Conservation (phyloP, 2,797 vertebrate species). For the Linurgus olivaceus region DNA sequence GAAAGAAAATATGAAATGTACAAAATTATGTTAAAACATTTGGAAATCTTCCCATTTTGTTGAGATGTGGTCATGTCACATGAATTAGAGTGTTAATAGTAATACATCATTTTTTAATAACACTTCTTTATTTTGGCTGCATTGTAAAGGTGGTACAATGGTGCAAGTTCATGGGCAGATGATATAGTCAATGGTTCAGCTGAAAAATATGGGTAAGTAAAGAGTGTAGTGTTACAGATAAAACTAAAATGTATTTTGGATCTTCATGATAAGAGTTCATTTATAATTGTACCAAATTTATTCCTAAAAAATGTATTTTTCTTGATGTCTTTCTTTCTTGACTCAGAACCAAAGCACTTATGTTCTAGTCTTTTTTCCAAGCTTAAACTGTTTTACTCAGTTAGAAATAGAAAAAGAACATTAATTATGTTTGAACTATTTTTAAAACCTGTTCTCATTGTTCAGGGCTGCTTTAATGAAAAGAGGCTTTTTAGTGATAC, state of each 20-base stretch:
- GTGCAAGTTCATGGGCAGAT: constrained; percentile 82
- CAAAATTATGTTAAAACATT: background rate
- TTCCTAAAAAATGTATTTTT: background rate
- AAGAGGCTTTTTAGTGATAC: background rate
- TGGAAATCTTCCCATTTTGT: background rate
- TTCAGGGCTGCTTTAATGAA: background rate
- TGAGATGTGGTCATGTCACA: background rate
- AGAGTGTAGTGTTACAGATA: constrained; percentile 42
- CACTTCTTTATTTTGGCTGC: constrained; percentile 72
- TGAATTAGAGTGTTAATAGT: constrained; percentile 10
- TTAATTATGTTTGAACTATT: background rate
- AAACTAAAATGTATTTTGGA: constrained; percentile 1
- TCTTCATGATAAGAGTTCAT: background rate
- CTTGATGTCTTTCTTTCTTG: background rate
- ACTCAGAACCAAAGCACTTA: background rate
- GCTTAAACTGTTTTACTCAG: background rate
- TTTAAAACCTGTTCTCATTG: background rate
- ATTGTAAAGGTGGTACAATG: constrained; percentile 82
- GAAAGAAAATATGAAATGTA: background rate
- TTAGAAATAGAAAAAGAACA: background rate
- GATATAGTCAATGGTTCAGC: constrained; percentile 83
- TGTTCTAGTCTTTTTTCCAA: background rate
- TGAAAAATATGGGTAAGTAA: constrained; percentile 81
- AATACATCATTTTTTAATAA: constrained; percentile 36
- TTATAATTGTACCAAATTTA: background rate